Base-by-base conservation (phyloP, 2,888 invertebrate species). In the Liodrosophila aerea region DNA sequence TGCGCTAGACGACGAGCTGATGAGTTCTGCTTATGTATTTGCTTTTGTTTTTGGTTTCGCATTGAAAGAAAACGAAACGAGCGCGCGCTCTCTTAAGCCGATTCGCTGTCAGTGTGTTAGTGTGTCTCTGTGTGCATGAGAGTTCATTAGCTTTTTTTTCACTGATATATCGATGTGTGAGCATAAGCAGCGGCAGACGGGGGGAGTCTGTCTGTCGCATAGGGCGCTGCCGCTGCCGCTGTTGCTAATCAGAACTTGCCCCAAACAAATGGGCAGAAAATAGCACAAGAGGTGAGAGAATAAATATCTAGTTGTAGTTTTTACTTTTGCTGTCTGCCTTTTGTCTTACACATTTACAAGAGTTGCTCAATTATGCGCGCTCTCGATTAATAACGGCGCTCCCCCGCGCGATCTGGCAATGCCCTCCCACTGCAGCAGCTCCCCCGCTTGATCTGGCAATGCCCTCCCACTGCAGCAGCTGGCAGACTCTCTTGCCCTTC, bases 201-300 rank as follows among this genome's bases (percentile, higher is more conserved):
- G n/a, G n/a, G n/a, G n/a, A n/a, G n/a, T n/a, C n/a, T n/a, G 22
- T 22, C 22, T 27, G 16, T n/a, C 39, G 29, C 11, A 7, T 29
- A 45, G 41, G 29, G 39, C 18, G 27, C 3, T 7, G 31, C 1
- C 9, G 31, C 30, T 30, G 33, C 9, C 41, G 43, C 56, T 77
- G 70, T 78, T 78, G 83, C 83, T 76, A 82, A 78, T 78, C 82
- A 68, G 61, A 78, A 78, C 67, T 51, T 73, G 71, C 68, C 68
- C 58, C 60, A 73, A 69, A 65, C 62, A 46, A 60, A 64, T 39
- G 43, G 62, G 36, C 51, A 64, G 45, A 64, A 68, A 63, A 64
- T 65, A 74, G 53, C 52, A 37, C 56, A 60, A 8, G 33, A 60
- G 44, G 43, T 61, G 62, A 57, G 61, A 50, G 27, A 15, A 61